Base-by-base conservation (phyloP, 2,113 vertebrate genomes). In the Collichthys lucidus region DNA sequence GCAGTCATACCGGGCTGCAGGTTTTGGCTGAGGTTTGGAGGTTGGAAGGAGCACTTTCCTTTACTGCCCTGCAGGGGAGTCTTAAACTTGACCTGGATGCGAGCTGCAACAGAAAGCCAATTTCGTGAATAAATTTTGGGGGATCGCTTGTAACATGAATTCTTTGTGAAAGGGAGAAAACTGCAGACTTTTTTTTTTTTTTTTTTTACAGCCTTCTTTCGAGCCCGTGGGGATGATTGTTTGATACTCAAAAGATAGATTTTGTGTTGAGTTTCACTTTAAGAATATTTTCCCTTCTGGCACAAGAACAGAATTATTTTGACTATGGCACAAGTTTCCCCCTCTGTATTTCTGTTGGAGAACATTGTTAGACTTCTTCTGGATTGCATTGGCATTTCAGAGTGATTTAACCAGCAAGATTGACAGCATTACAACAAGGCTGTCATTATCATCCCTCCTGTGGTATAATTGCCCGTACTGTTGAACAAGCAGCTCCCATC, bases 401-500 rank as follows among this genome's bases (percentile, higher is more conserved):
- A 77, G 76, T 71, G 77, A 89, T 91, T 93, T 88, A 85, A 88
- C 3, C 29, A 79, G 66, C 5, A 17, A 86, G 85, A 93, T 78
- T 86, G 88, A 86, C 91, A 86, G 86, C 87, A 86, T 88, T 86
- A 90, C 85, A 85, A 88, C 77, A 24, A 89, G 90, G 57, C 83
- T 84, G 82, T 80, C 84, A 86, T 90, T 92, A 89, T 88, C 63
- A 66, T 89, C 86, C 77, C 87, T 89, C 83, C 86, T 89, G 88
- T 86, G 87, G 87, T 86, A 86, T 89, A 90, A 91, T 93, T 91
- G 86, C 80, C 80, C 79, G 61, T 87, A 84, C 72, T 89, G 86
- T 86, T 84, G 87, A 91, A 88, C 86, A 88, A 91, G 81, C 80
- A 72, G 81, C 82, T 82, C 67, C 73, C 63, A 81, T 87, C 74